A percentile compares a stretch with the other conserved stretches of the same genome.
Evolutionary conservation across 2,113 vertebrate species (phyloP).

Genomic region (Tenrec ecaudatus): DNA sequence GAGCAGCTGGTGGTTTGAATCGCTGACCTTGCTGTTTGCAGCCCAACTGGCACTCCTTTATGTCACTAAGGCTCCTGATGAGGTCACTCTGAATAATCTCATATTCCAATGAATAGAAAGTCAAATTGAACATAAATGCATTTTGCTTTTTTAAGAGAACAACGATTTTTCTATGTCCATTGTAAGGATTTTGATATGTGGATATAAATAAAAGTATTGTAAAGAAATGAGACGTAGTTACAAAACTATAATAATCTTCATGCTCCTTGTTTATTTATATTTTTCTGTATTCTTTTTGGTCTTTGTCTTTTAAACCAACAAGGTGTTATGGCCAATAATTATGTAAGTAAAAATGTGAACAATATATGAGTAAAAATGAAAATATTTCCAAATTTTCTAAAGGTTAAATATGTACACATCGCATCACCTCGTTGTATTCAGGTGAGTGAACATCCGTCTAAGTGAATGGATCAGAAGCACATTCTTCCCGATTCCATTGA

Average conservation of each 20-base stretch:
- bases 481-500: not conserved
- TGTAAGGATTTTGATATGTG: not conserved
- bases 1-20: too few species aligned
- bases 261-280: conserved; percentile 21
- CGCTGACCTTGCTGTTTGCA: too few species aligned
- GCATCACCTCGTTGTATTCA: not conserved
- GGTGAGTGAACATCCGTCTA: not conserved
- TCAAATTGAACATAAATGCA: conserved; percentile 16
- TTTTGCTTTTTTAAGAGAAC: not conserved
- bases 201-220: not conserved
- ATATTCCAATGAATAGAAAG: not conserved
- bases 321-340: conserved; percentile 10
- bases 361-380: conserved; percentile 22
- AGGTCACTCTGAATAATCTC: too few species aligned
- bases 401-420: not conserved
- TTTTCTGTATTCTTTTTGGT: not conserved
- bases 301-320: conserved; percentile 25
- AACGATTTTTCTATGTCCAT: not conserved
- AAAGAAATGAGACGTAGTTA: conserved; percentile 31
- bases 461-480: not conserved
- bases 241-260: conserved; percentile 38
- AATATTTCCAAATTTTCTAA: conserved; percentile 11
- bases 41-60: too few species aligned
- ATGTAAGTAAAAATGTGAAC: not conserved
- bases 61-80: too few species aligned